Conservation (phyloP, 1,140 invertebrate genomes). For the Bradysia coprophila region DNA sequence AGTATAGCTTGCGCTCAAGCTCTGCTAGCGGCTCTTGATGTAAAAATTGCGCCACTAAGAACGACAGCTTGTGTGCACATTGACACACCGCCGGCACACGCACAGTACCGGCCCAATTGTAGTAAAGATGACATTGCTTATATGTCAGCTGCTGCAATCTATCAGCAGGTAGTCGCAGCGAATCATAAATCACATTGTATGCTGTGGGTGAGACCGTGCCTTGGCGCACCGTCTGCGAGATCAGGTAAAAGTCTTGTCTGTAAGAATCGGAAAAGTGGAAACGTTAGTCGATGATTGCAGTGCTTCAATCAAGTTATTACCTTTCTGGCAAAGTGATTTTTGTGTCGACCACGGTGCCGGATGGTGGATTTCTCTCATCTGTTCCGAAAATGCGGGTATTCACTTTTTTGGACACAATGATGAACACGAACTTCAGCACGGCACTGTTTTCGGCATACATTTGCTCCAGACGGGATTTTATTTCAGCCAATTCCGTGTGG, state of each 20-base stretch:
- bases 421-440: conserved; percentile 40
- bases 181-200: conserved; percentile 53
- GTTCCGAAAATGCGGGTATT: conserved; percentile 49
- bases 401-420: conserved; percentile 53
- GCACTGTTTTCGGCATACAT: conserved; percentile 25
- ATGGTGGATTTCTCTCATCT: conserved; percentile 33
- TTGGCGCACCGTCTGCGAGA: conserved; percentile 55
- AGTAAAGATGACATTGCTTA: conserved; percentile 70
- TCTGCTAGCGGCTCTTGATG: conserved; percentile 21
- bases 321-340: conserved; percentile 63
- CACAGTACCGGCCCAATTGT: conserved; percentile 63
- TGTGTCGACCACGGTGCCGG: conserved; percentile 77
- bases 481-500: conserved; percentile 18
- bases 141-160: conserved; percentile 56
- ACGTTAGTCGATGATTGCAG: too few relatives aligned
- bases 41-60: conserved; percentile 51
- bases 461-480: conserved; percentile 31
- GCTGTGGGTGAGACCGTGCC: conserved; percentile 67
- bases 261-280: not conserved
- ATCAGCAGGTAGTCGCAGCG: conserved; percentile 33
- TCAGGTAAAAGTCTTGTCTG: conserved; percentile 51
- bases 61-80: conserved; percentile 73
- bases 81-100: conserved; percentile 72
- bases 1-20: not conserved
- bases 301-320: too few relatives aligned